Percentiles rank a stretch among this genome's conserved stretches.
Evolutionary conservation across 2,888 invertebrate genomes (phyloP).

Genomic region (Dexiosoma caninum): DNA sequence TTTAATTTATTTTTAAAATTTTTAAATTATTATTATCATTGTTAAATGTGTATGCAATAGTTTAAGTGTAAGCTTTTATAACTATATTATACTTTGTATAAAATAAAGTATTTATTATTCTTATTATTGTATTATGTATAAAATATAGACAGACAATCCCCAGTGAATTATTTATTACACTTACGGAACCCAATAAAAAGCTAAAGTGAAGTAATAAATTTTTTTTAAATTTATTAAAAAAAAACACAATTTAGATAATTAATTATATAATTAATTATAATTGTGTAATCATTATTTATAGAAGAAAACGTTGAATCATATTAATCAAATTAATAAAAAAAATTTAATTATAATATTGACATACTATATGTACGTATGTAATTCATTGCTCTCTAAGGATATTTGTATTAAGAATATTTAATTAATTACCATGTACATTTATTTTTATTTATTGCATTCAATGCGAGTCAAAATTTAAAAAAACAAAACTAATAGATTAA

Average conservation of each 20-base stretch:
- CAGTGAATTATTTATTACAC: constrained; percentile 62
- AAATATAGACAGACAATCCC: constrained; percentile 65
- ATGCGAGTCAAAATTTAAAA: too few relatives aligned
- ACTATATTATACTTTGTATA: constrained; percentile 11
- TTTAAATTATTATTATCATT: too few relatives aligned
- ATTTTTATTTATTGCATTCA: too few relatives aligned
- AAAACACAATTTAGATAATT: too few relatives aligned
- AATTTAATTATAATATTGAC: too few relatives aligned
- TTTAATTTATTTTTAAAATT: constrained; percentile 20
- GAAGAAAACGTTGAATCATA: constrained; percentile 4
- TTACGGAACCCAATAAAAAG: constrained; percentile 12
- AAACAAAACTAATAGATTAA: too few relatives aligned
- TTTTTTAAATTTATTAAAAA: constrained; percentile 2
- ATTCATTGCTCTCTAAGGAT: too few relatives aligned
- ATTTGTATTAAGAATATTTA: too few relatives aligned
- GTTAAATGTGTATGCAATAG: constrained; percentile 24
- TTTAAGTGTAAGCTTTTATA: constrained; percentile 27
- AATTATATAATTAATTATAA: too few relatives aligned
- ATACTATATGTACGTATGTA: too few relatives aligned
- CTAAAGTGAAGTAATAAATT: not conserved
- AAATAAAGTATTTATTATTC: constrained; percentile 34
- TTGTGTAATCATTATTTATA: too few relatives aligned
- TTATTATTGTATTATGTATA: constrained; percentile 31
- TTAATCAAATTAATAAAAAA: constrained; percentile 7
- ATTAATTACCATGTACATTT: too few relatives aligned